Percentiles rank a stretch among this genome's conserved stretches.
These are phyloP conservation scores for Epinephelus fuscoguttatus DNA, from an alignment of 2,113 vertebrate genomes.

Conservation along the genomic window DNA sequence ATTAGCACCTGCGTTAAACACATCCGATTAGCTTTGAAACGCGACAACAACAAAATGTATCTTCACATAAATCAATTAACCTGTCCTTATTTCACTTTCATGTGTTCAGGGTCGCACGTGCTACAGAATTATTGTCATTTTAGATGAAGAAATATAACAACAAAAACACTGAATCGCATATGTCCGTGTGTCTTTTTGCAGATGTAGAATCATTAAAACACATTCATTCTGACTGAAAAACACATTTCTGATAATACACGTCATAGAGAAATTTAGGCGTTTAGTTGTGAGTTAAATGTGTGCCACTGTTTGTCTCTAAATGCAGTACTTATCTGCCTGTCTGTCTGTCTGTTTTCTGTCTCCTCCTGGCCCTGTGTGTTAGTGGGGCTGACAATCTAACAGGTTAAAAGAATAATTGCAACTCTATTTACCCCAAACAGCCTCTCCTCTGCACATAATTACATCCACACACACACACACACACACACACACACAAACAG, in stretches of 20 bases:
- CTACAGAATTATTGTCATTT: constrained; percentile 28
- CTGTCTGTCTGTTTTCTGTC: constrained; percentile 58
- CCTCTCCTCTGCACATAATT: constrained; percentile 80
- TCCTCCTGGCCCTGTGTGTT: constrained; percentile 66
- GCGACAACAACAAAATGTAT: constrained; percentile 22
- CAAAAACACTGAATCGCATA: not conserved
- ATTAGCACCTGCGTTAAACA: constrained; percentile 49
- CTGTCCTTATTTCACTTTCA: not conserved
- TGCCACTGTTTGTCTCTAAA: constrained; percentile 51
- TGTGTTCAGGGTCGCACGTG: constrained; percentile 7
- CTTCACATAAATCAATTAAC: constrained; percentile 29
- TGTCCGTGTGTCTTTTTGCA: constrained; percentile 6
- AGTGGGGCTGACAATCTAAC: constrained; percentile 75
- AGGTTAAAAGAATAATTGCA: constrained; percentile 86
- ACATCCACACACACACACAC: constrained; percentile 64
- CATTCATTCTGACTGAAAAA: constrained; percentile 26
- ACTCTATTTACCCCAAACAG: constrained; percentile 83
- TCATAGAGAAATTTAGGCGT: constrained; percentile 27
- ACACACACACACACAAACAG: constrained; percentile 30
- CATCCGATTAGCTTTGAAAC: constrained; percentile 8
- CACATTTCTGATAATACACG: constrained; percentile 37
- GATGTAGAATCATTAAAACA: constrained; percentile 20
- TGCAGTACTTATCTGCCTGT: constrained; percentile 58
- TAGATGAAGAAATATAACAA: constrained; percentile 10
- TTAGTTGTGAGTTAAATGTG: constrained; percentile 44